Percentiles rank a stretch among this genome's conserved stretches.
Evolutionary conservation across 2,113 vertebrate species (phyloP).

Genomic region (Typhlomys cinereus): DNA sequence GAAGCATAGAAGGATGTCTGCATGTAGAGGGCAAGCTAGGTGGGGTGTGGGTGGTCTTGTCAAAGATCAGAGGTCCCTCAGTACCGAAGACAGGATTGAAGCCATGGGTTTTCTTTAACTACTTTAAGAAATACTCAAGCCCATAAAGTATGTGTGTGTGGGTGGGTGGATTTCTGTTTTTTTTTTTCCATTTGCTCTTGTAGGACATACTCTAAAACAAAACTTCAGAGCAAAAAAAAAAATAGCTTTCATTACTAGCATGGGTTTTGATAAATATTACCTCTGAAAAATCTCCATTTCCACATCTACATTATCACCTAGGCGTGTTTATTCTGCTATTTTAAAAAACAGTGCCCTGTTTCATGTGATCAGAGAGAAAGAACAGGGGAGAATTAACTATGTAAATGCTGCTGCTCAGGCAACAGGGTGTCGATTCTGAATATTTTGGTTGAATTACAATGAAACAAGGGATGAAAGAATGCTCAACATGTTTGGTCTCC

Average conservation of each 20-base stretch:
- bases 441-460: not conserved
- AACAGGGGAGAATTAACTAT: not conserved
- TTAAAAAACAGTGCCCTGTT: not conserved
- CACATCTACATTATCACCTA: not conserved
- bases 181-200: slow-evolving; percentile 8
- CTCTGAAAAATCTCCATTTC: slow-evolving; percentile 32
- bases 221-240: slow-evolving; percentile 36
- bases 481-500: not conserved
- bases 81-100: not conserved
- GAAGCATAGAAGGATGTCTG: not conserved
- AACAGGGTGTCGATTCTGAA: not conserved
- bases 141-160: not conserved
- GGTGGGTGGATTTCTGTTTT: not conserved
- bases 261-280: slow-evolving; percentile 46
- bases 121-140: not conserved
- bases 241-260: not conserved
- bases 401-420: not conserved
- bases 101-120: not conserved
- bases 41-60: too few relatives aligned
- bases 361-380: not conserved
- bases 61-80: slow-evolving; percentile 5
- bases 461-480: not conserved
- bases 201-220: slow-evolving; percentile 56
- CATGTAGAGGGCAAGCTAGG: not conserved
- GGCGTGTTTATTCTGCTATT: slow-evolving; percentile 12